Conservation (phyloP, 2,797 vertebrate species). For the Enteromius unitaeniatus region DNA sequence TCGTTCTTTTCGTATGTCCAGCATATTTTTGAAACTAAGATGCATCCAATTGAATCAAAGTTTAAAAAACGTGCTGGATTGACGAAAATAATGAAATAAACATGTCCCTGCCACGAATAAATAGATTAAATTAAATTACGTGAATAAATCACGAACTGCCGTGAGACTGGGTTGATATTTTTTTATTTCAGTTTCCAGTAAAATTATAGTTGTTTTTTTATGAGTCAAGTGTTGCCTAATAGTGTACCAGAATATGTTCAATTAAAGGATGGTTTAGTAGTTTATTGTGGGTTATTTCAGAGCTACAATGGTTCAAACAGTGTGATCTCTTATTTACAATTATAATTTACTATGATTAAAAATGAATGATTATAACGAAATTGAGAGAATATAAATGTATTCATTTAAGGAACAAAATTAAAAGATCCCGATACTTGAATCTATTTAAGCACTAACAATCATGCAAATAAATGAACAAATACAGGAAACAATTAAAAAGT, state of each 20-base stretch:
- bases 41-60: no score
- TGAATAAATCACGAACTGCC: no score
- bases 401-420: not conserved
- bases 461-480: not conserved
- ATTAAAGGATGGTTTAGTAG: not conserved
- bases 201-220: not conserved
- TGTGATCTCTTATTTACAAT: not conserved
- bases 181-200: not conserved
- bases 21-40: no score
- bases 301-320: not conserved
- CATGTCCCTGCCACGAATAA: no score
- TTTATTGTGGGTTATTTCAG: not conserved
- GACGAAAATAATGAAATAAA: no score
- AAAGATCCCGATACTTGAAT: not conserved
- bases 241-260: not conserved
- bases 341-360: not conserved
- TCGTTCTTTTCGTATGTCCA: no score
- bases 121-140: no score
- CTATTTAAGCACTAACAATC: not conserved
- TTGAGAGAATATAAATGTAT: not conserved
- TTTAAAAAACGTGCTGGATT: no score
- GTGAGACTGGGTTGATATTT: no score
- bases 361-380: not conserved
- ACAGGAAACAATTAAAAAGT: not conserved
- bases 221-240: not conserved